Percentiles rank a stretch among this genome's conserved stretches.
Evolutionary conservation across 2,797 vertebrate genomes (phyloP).

Genomic region (Eidolon dupreanum): DNA sequence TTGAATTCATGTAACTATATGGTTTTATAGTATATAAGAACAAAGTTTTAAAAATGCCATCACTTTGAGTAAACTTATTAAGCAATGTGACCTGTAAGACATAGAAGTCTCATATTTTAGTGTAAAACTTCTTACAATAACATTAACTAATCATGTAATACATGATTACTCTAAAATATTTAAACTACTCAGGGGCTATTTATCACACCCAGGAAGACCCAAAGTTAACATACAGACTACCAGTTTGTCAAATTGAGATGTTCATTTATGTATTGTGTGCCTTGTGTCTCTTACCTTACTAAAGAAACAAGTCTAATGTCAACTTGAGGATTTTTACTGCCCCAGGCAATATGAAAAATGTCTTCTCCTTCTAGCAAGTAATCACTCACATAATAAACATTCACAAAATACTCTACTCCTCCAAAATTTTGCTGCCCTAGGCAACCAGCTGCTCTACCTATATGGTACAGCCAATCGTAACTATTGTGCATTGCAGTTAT

Average conservation of each 20-base stretch:
- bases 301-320: constrained; percentile 54
- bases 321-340: constrained; percentile 52
- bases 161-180: neutral
- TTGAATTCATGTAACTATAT: neutral
- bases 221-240: neutral
- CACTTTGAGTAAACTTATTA: neutral
- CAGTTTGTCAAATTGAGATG: constrained; percentile 46
- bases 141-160: neutral
- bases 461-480: neutral
- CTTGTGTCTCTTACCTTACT: neutral
- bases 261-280: constrained; percentile 40
- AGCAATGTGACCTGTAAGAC: neutral
- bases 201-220: neutral
- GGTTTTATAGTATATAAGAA: neutral
- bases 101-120: neutral
- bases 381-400: constrained; percentile 71
- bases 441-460: constrained; percentile 57
- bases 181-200: neutral
- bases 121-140: neutral
- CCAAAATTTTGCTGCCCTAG: constrained; percentile 55
- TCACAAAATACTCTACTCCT: constrained; percentile 49
- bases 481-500: neutral
- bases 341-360: constrained; percentile 39
- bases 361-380: constrained; percentile 53
- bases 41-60: neutral